Evolutionary conservation across 1,140 invertebrate genomes (phyloP), one percentile per base, ranked within the genome.

Genomic region (Cheumatopsyche charites): DNA sequence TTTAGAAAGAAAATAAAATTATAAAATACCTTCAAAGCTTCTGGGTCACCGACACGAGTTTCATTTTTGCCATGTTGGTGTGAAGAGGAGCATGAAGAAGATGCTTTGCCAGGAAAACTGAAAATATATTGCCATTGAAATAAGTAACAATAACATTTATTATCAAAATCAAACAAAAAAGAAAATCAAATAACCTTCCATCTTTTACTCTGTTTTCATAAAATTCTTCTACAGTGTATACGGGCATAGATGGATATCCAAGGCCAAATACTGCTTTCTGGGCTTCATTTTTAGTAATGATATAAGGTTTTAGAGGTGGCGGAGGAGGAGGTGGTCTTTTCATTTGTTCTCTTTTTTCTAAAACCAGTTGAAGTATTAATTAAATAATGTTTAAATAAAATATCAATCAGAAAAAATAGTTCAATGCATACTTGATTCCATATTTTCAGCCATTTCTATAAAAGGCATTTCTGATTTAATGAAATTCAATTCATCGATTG

Each of bases 251-350:
- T 0, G 97, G 97, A 87, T 99, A 99, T 0, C 97, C 98, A 43
- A 91, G 83, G 6, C 98, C 98, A 85, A 90, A 98, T 1, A 99
- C 93, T 73, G 94, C 88, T 82, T 98, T 98, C 83, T 98, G 96
- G 0, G 93, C 72, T 42, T 88, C 89, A 83, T 96, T 91, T 77
- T 90, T 90, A 0, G 97, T 97, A 26, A 99, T 95, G 62, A 98
- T 96, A 71, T 98, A 93, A 0, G 97, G 94, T 80, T 91, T 90
- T n/a, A 96, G 79, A 4, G 91, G 89, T 17, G 79, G 73, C 52
- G 81, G 73, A 13, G 82, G 63, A 19, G 26, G 67, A 29, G 73
- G 73, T 6, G 63, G 74, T 29, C 63, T 71, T 58, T 73, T 75
- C 15, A 43, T 12, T 55, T 55, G 66, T 67, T 73, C 71, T 29